Percentiles rank a stretch among this genome's conserved stretches.
These are phyloP conservation scores for Monomorium pharaonis DNA, from an alignment of 1,140 invertebrate species.

Conservation along the genomic window DNA sequence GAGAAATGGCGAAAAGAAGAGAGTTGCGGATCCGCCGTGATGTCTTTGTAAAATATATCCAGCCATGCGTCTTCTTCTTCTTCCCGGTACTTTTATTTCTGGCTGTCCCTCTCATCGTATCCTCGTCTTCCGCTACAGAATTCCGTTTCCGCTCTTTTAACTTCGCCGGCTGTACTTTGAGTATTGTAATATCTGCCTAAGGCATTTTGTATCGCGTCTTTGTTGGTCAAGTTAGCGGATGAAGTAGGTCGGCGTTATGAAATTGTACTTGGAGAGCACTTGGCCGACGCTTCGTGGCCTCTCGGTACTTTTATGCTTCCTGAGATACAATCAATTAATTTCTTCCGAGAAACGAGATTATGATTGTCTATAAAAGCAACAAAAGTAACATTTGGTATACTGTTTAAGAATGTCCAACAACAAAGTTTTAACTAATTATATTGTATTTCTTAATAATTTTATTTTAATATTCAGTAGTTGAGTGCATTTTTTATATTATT, in stretches of 20 bases:
- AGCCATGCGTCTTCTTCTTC: background rate
- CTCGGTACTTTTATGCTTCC: background rate
- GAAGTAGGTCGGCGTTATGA: conserved; percentile 20
- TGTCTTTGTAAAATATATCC: conserved; percentile 57
- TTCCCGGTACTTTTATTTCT: background rate
- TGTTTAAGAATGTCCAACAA: background rate
- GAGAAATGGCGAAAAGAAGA: conserved; percentile 42
- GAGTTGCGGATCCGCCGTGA: background rate
- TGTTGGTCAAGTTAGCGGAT: conserved; percentile 14
- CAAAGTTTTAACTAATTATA: background rate
- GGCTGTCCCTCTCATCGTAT: background rate
- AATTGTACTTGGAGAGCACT: conserved; percentile 22
- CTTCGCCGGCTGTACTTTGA: conserved; percentile 25
- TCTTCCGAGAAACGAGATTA: background rate
- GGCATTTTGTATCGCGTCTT: conserved; percentile 9
- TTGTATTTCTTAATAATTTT: background rate
- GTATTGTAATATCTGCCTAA: conserved; percentile 44
- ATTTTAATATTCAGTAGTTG: background rate
- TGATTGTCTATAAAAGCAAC: background rate
- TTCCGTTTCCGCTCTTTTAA: background rate
- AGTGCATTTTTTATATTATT: background rate
- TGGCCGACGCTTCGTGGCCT: background rate
- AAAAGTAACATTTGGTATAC: background rate
- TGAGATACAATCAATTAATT: conserved; percentile 33
- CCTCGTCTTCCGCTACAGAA: conserved; percentile 18